Percentiles rank a stretch among this genome's conserved stretches.
Conservation (phyloP, 2,113 vertebrate species). For the Malurus cyaneus region DNA sequence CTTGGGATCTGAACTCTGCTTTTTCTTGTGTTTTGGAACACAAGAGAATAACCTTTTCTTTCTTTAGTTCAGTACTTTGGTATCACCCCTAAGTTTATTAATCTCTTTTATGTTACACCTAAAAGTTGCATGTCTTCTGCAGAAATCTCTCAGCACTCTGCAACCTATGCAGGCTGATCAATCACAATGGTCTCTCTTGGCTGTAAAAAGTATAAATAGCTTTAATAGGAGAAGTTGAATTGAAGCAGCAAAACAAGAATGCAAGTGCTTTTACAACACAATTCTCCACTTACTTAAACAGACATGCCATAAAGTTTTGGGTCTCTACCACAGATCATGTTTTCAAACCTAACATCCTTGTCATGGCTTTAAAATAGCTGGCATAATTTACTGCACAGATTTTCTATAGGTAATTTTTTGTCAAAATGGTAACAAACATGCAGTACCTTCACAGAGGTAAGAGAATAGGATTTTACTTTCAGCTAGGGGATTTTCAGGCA, state of each 20-base stretch:
- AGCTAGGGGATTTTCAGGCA: neutral
- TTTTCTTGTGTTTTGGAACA: neutral
- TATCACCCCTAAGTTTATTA: neutral
- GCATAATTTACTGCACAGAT: neutral
- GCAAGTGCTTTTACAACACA: neutral
- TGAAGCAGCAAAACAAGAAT: neutral
- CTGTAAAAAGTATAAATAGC: neutral
- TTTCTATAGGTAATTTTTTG: neutral
- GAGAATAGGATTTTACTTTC: neutral
- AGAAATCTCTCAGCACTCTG: neutral
- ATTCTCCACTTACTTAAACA: neutral
- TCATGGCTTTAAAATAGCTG: neutral
- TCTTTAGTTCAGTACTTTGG: neutral
- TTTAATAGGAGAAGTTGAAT: neutral
- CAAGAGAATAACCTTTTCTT: neutral
- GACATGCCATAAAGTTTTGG: neutral
- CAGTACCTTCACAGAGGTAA: neutral
- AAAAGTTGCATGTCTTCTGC: neutral
- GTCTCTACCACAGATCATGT: neutral
- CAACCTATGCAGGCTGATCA: neutral
- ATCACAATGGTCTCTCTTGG: neutral
- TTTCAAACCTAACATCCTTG: neutral
- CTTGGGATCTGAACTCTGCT: neutral
- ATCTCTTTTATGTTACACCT: neutral
- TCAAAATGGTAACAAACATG: neutral